Evolutionary conservation across 2,888 invertebrate species (phyloP), one percentile per base, ranked within the genome.

Genomic region (Sinodicranocentrus sp.): DNA sequence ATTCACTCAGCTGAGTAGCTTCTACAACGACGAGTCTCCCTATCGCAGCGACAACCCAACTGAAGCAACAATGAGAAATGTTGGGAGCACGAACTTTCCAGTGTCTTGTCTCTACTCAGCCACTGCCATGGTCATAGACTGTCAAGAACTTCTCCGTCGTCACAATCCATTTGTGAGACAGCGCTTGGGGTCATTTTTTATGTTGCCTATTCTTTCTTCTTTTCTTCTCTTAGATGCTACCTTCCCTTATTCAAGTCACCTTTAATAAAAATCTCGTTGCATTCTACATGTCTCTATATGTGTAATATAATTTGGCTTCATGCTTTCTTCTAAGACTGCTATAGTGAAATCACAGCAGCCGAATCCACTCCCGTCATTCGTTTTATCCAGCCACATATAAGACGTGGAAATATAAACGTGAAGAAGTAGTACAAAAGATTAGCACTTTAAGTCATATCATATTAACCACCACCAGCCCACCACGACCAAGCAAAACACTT

Each of bases 91-190:
- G n/a, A 48, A 48, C 10, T 48, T 48, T n/a, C n/a, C n/a, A 10
- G 2, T 10, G 13, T 48, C 48, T 15, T 48, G 48, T 48, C 15
- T 48, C 48, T 48, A n/a, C 48, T 15, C 15, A 10, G 2, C 15
- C n/a, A n/a, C 15, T 48, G 2, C 15, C 15, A n/a, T 8, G 39
- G 39, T 39, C 13, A 39, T 48, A 48, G 13, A 48, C 10, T 48
- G 15, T 48, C n/a, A n/a, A 6, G 2, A 48, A 2, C 15, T 48
- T 48, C 48, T 48, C 48, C 48, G 2, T 48, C 48, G 15, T 48
- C 48, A 48, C 48, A 48, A 48, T 57, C 19, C 57, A 21, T 23
- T 57, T 57, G 19, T 57, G 25, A 25, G 21, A 57, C 57, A 57
- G 2, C 25, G 57, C 57, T 25, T 25, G 25, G 25, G 57, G 57